Percentiles rank a stretch among this genome's conserved stretches.
These are phyloP conservation scores for Platyscapa corneri DNA, from an alignment of 1,140 invertebrate genomes.

Conservation along the genomic window DNA sequence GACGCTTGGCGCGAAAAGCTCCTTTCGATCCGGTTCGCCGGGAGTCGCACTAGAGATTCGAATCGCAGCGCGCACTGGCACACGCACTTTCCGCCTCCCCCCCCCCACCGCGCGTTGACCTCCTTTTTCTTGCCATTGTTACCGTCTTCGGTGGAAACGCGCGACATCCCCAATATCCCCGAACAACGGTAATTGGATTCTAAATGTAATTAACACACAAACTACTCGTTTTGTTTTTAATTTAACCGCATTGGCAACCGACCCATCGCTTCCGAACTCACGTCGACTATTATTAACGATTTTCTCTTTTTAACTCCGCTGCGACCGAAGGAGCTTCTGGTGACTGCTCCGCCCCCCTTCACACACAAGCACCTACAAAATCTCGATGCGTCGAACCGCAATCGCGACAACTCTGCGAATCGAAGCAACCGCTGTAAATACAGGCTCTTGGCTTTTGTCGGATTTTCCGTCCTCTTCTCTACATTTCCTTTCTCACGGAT, in stretches of 20 bases:
- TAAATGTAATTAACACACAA: constrained; percentile 26
- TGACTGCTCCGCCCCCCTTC: neutral
- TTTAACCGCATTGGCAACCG: no score
- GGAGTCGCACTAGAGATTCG: no score
- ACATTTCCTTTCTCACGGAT: constrained; percentile 49
- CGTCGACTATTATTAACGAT: neutral
- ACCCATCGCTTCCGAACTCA: neutral
- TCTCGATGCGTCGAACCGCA: neutral
- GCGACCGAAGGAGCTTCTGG: neutral
- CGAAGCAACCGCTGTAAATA: neutral
- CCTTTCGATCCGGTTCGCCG: no score
- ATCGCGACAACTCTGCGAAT: neutral
- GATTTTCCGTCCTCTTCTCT: neutral
- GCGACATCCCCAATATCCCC: no score
- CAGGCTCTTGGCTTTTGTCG: constrained; percentile 10
- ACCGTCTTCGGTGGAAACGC: no score
- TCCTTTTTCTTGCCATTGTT: no score
- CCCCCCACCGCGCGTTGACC: no score
- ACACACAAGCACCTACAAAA: neutral
- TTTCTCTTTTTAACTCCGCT: neutral
- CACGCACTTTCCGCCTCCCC: no score
- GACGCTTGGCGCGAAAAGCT: no score
- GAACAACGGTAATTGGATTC: no score
- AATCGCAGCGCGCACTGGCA: no score
- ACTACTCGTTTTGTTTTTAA: neutral